Conservation (phyloP, 2,888 invertebrate genomes). For the Chelonus formosanus region DNA sequence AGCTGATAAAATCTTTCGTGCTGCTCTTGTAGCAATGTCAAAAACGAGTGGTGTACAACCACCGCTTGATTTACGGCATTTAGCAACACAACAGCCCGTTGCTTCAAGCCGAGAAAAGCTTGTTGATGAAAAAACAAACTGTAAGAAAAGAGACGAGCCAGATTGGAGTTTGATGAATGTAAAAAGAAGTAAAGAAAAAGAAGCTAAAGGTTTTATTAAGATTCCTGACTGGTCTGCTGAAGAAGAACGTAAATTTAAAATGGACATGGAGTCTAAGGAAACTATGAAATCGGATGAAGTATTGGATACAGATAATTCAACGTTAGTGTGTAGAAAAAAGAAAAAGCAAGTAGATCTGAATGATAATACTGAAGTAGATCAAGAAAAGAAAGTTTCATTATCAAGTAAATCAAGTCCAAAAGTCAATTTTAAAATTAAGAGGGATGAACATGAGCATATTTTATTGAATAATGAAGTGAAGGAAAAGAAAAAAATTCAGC, state of each 20-base stretch:
- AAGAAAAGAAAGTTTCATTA: slow-evolving; percentile 46
- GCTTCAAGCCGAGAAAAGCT: slow-evolving; percentile 44
- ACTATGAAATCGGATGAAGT: slow-evolving; percentile 14
- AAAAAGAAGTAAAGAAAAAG: slow-evolving; percentile 54
- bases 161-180: slow-evolving; percentile 58
- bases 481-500: slow-evolving; percentile 34
- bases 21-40: slow-evolving; percentile 66
- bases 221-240: slow-evolving; percentile 58
- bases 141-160: slow-evolving; percentile 50
- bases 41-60: slow-evolving; percentile 69
- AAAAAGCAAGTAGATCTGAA: slow-evolving; percentile 30
- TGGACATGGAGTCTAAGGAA: slow-evolving; percentile 56
- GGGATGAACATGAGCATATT: slow-evolving; percentile 64
- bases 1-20: slow-evolving; percentile 74
- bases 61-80: slow-evolving; percentile 72
- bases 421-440: slow-evolving; percentile 43
- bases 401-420: slow-evolving; percentile 52
- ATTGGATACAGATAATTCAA: background rate
- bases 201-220: slow-evolving; percentile 47
- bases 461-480: slow-evolving; percentile 47
- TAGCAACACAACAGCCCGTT: slow-evolving; percentile 53
- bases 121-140: slow-evolving; percentile 52
- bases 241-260: slow-evolving; percentile 56
- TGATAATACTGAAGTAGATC: slow-evolving; percentile 28
- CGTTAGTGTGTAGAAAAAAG: slow-evolving; percentile 33